Evolutionary conservation across 2,797 vertebrate genomes (phyloP), one percentile per base, ranked within the genome.

Genomic region (Craterocephalus amniculus): DNA sequence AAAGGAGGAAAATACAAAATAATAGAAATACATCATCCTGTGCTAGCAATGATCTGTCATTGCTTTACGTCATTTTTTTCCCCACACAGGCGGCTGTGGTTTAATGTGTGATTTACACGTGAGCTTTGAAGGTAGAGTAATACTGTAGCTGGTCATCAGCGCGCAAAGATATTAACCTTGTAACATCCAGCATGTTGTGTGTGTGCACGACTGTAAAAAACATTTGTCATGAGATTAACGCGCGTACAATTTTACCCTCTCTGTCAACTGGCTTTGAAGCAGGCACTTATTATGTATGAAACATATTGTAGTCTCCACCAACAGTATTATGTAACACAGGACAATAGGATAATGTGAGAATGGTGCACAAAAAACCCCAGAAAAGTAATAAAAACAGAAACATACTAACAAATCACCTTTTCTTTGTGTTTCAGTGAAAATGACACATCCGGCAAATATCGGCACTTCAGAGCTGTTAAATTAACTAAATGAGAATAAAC

Each of bases 271-370:
- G 56, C 67, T 63, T 64, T 22, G 67, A 70, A 56, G 60, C 48
- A 59, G 45, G 1, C 49, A 38, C 58, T 75, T 66, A 27, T 66
- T 22, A 52, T 72, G 59, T 72, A 36, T 59, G 61, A 72, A 77
- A 76, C 66, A 72, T 49, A 81, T 62, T 76, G 63, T 56, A 31
- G 62, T 71, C 66, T 74, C 59, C 34, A 7, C 40, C 58, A 63
- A 51, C 14, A 43, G 51, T 2, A 3, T 84, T 87, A 74, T 36
- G 66, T 66, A 78, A 87, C 67, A 63, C 52, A 68, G 45, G 55
- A 49, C 59, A 62, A 83, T 68, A 51, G 70, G 67, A 81, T 65
- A 72, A 74, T 70, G 63, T 52, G 26, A 35, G 60, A 78, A 67
- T 52, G 75, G 84, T 83, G 78, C 58, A 58, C 65, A 70, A 76